Percentiles rank a stretch among this genome's conserved stretches.
These are phyloP conservation scores for Vireo griseus DNA, from an alignment of 2,797 vertebrate species.

Conservation along the genomic window DNA sequence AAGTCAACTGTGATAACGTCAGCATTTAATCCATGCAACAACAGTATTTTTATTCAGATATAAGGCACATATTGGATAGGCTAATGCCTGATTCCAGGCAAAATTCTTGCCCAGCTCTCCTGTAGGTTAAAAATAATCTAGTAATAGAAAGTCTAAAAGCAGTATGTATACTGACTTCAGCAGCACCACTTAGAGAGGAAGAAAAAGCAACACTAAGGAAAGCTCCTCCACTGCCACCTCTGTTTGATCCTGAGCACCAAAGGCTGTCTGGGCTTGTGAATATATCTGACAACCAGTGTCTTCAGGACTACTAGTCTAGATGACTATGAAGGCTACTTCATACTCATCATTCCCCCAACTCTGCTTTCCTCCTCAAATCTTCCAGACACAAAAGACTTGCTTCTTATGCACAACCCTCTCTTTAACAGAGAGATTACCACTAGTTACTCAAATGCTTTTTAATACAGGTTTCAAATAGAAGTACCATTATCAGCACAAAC, in stretches of 20 bases:
- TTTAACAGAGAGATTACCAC: background rate
- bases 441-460: background rate
- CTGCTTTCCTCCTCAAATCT: background rate
- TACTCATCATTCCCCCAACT: background rate
- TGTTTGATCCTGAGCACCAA: background rate
- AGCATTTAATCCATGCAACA: background rate
- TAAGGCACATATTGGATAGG: background rate
- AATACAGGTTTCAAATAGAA: background rate
- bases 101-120: background rate
- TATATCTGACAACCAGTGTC: background rate
- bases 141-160: background rate
- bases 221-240: background rate
- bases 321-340: background rate
- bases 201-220: background rate
- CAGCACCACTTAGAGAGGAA: background rate
- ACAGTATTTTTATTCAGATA: background rate
- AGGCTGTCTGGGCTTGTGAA: background rate
- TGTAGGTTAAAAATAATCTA: background rate
- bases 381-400: background rate
- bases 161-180: background rate
- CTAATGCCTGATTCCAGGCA: background rate
- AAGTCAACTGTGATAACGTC: background rate
- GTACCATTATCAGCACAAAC: background rate
- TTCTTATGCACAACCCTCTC: background rate
- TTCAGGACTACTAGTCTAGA: background rate